Evolutionary conservation across 1,140 invertebrate genomes (phyloP), one percentile per base, ranked within the genome.

Genomic region (Sitobion miscanthi): DNA sequence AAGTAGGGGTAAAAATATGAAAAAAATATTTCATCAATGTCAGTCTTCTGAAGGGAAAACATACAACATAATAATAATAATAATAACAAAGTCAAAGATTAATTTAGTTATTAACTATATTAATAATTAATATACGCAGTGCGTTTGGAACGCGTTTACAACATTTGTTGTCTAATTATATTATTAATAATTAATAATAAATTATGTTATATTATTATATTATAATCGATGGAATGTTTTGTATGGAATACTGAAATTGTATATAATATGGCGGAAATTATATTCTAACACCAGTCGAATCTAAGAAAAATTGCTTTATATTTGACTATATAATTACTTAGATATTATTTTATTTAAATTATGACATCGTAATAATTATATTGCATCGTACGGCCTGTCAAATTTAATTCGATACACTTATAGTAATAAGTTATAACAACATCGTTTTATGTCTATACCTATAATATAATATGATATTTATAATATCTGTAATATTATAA

Each of bases 21-120:
- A 77, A 69, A 91, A 82, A 82, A 92, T 52, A 82, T 49, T 45
- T 91, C 30, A 82, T 82, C 42, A 91, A 52, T 92, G 17, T 92
- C 91, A 92, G 91, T 92, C 91, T 92, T 92, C 47, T 85, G 91
- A 92, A 83, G 69, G 91, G 77, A 82, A 92, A 92, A 92, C 83
- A 23, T 77, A 77, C 30, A 77, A 77, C 62, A 77, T 77, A 77
- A 77, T 85, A 92, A 92, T 83, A 92, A 92, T 83, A 42, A 42
- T 42, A 42, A 42, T 42, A 92, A 91, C 62, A 91, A 91, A 35
- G 47, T 88, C 17, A 88, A 88, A 35, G 1, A 54, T 88, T 88
- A 52, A 47, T 85, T 42, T 85, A 85, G 1, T 42, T 86, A 86
- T 86, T 86, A 47, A 83, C 30, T 47, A 88, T 38, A 54, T 88